Conservation (phyloP, 2,797 vertebrate genomes). For the Chelon labrosus region DNA sequence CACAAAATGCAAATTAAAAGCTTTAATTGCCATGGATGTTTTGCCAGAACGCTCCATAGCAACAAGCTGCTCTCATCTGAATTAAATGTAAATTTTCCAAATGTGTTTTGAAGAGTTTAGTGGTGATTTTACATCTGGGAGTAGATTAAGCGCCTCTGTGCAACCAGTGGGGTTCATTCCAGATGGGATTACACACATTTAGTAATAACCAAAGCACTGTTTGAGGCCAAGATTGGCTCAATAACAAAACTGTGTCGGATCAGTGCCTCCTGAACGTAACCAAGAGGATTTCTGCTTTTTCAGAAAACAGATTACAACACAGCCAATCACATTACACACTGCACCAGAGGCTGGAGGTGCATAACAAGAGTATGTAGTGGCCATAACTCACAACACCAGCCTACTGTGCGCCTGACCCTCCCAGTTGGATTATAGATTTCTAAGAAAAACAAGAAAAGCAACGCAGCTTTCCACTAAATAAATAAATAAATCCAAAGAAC, state of each 20-base stretch:
- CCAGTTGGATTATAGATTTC: conserved; percentile 1
- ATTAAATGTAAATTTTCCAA: conserved; percentile 4
- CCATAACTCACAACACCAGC: not conserved
- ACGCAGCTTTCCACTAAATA: not conserved
- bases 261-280: conserved; percentile 23
- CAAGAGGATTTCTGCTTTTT: conserved; percentile 18
- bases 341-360: not conserved
- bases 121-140: conserved; percentile 26
- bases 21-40: conserved; percentile 22
- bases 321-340: conserved; percentile 17
- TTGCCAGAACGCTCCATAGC: not conserved
- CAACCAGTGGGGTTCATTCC: conserved; percentile 31
- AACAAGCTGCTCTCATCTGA: conserved; percentile 11
- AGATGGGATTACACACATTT: conserved; percentile 50
- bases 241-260: conserved; percentile 22
- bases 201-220: conserved; percentile 3
- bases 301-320: conserved; percentile 1
- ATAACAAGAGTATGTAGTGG: conserved; percentile 4
- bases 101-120: conserved; percentile 9
- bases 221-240: conserved; percentile 41
- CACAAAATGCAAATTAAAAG: conserved; percentile 20
- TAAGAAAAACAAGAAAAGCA: not conserved
- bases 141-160: conserved; percentile 2
- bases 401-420: not conserved
- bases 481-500: not conserved